phyloP scores from a whole-genome alignment of 37 sponge, comb jelly and placozoan species.

The Diacarnus erythraeanus region DNA sequence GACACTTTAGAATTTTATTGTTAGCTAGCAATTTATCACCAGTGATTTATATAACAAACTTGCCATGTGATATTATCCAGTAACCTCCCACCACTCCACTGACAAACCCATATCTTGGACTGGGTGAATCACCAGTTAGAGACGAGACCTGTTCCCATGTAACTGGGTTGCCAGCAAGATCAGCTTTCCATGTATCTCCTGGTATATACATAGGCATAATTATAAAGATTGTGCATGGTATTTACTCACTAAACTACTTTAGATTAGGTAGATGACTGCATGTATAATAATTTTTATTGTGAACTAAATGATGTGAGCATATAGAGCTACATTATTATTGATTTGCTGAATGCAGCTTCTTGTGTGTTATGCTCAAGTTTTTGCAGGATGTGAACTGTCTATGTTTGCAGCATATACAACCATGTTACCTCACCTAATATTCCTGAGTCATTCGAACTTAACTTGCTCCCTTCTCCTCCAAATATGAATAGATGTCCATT shows the following conservation, averaged over 20 bases:
- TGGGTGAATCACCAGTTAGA: background rate
- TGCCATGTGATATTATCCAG: constrained; percentile 51
- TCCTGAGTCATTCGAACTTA: background rate
- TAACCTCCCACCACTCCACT: constrained; percentile 24
- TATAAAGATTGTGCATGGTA: too few species aligned
- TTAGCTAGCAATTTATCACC: background rate
- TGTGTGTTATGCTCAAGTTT: too few species aligned
- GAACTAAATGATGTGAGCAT: too few species aligned
- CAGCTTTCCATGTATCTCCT: constrained; percentile 31
- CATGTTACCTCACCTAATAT: background rate
- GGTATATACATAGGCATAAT: too few species aligned
- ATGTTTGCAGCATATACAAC: background rate
- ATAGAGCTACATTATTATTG: too few species aligned
- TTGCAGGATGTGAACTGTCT: too few species aligned
- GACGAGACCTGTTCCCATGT: background rate
- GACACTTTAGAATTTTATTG: background rate
- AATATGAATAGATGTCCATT: constrained; percentile 6
- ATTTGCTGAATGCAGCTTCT: too few species aligned
- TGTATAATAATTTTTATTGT: too few species aligned
- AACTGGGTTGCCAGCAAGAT: background rate
- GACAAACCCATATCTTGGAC: constrained; percentile 27
- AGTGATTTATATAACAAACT: background rate
- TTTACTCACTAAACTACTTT: too few species aligned
- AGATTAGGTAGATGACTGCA: too few species aligned
- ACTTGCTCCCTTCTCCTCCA: constrained; percentile 17